A percentile compares a stretch with the other conserved stretches of the same genome.
phyloP scores from a whole-genome alignment of 1,140 invertebrate species.

The Apolygus lucorum region DNA sequence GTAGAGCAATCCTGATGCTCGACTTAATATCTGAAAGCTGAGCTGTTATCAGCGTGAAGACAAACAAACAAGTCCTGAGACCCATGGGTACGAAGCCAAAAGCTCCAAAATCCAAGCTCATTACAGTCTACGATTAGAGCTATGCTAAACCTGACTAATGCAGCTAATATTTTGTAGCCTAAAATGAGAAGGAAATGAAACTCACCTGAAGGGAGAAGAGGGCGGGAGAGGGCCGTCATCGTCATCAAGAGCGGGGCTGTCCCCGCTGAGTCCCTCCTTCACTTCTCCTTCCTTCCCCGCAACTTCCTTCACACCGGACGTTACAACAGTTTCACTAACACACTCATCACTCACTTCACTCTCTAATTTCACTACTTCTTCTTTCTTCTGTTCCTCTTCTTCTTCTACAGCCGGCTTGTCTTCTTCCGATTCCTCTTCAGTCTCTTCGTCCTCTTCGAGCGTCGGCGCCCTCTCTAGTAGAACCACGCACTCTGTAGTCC shows the following conservation, averaged over 20 bases:
- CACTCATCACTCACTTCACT: slow-evolving; percentile 9
- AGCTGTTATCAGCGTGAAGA: no score
- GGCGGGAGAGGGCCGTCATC: slow-evolving; percentile 33
- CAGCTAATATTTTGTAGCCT: no score
- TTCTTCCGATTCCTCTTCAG: not conserved
- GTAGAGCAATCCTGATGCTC: no score
- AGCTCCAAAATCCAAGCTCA: no score
- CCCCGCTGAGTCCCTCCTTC: slow-evolving; percentile 6
- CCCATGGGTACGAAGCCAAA: no score
- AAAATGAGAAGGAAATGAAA: no score
- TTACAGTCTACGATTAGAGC: no score
- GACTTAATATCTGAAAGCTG: no score
- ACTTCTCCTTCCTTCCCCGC: not conserved
- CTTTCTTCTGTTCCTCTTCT: not conserved
- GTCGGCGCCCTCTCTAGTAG: not conserved
- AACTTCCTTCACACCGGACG: not conserved
- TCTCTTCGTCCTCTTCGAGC: not conserved
- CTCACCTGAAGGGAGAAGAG: slow-evolving; percentile 35
- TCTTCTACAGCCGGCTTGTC: not conserved
- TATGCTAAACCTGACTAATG: no score
- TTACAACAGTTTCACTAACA: not conserved
- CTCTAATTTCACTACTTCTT: slow-evolving; percentile 27
- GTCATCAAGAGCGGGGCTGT: slow-evolving; percentile 20
- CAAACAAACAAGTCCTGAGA: no score
- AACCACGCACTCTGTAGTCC: not conserved